phyloP scores from a whole-genome alignment of 2,113 vertebrate species.

The Camelus bactrianus region DNA sequence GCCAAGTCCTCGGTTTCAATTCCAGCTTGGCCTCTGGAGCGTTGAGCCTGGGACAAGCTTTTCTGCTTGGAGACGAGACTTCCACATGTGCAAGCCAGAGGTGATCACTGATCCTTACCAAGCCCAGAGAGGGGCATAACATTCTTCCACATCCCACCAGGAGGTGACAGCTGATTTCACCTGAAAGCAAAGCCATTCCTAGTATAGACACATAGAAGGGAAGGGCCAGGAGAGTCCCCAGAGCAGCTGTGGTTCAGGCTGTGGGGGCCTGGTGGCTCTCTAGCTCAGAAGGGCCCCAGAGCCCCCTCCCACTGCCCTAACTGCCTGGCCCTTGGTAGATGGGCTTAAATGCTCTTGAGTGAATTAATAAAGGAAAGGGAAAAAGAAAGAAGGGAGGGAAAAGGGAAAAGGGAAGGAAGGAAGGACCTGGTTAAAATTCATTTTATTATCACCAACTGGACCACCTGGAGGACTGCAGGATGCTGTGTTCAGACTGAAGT shows the following conservation, averaged over 20 bases:
- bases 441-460: background rate
- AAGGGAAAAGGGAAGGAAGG: background rate
- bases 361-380: background rate
- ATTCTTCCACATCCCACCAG: background rate
- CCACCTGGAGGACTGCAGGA: background rate
- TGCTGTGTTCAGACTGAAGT: background rate
- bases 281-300: background rate
- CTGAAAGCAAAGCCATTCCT: background rate
- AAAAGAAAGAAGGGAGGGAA: background rate
- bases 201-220: background rate
- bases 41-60: background rate
- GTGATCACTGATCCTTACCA: background rate
- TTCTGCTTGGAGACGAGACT: background rate
- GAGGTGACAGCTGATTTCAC: background rate
- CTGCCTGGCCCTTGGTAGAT: background rate
- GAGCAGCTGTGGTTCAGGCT: background rate
- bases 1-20: background rate
- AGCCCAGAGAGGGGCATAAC: background rate
- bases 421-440: background rate
- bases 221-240: accelerated
- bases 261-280: background rate
- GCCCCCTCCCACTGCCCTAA: background rate
- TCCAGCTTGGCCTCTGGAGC: background rate
- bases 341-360: conserved; percentile 26
- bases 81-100: background rate